These are phyloP conservation scores for Drosophila crucigera DNA, from an alignment of 2,888 invertebrate species.

Conservation along the genomic window DNA sequence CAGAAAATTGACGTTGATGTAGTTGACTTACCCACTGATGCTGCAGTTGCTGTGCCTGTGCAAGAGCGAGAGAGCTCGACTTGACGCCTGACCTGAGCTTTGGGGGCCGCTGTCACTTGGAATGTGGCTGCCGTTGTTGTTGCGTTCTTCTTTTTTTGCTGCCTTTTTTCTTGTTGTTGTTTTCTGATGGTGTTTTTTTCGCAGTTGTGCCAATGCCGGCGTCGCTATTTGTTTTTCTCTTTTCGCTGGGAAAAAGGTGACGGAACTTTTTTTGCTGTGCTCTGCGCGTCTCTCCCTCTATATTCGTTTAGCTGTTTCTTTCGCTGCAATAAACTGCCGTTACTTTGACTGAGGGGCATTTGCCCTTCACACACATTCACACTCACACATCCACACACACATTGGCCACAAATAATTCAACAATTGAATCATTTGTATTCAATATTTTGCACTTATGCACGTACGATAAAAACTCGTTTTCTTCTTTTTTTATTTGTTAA, in stretches of 20 bases:
- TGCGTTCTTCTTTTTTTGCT: constrained; percentile 18
- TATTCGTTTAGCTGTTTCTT: constrained; percentile 48
- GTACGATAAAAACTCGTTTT: constrained; percentile 17
- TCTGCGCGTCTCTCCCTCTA: constrained; percentile 36
- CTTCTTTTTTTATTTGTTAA: constrained; percentile 13
- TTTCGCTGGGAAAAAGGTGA: constrained; percentile 42
- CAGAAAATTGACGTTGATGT: constrained; percentile 57
- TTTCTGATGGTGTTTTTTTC: constrained; percentile 27
- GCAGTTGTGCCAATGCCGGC: constrained; percentile 49
- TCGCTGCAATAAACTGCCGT: constrained; percentile 59
- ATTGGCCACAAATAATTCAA: constrained; percentile 40
- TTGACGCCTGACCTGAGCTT: constrained; percentile 61
- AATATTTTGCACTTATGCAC: constrained; percentile 47
- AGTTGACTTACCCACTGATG: constrained; percentile 64
- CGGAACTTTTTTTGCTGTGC: constrained; percentile 41
- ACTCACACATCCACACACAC: constrained; percentile 11
- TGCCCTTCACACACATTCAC: constrained; percentile 17
- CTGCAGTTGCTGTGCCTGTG: constrained; percentile 22
- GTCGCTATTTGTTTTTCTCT: constrained; percentile 39
- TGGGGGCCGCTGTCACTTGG: constrained; percentile 53
- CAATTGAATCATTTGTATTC: constrained; percentile 47
- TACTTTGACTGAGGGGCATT: constrained; percentile 59
- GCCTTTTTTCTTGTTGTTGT: constrained; percentile 7
- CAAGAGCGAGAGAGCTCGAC: constrained; percentile 19
- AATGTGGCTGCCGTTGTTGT: constrained; percentile 46